phyloP scores from a whole-genome alignment of 2,113 vertebrate genomes.

The Brachyistius frenatus region DNA sequence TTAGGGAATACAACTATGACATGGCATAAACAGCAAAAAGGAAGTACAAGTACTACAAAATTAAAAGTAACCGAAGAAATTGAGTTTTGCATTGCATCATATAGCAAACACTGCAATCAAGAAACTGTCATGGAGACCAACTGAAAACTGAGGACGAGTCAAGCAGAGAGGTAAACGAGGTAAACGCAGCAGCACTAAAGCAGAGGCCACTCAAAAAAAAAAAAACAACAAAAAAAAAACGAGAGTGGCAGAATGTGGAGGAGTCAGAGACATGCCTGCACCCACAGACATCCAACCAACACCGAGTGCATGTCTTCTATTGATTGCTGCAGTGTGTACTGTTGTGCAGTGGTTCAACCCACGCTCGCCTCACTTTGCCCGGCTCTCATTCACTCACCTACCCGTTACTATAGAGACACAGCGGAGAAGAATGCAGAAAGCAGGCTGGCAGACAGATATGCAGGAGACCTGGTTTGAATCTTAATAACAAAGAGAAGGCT shows the following conservation, averaged over 20 bases:
- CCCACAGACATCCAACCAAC: slow-evolving; percentile 1
- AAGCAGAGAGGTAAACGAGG: neutral
- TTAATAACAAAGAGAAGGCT: slow-evolving; percentile 63
- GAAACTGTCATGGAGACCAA: neutral
- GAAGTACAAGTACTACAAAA: no score
- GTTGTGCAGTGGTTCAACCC: slow-evolving; percentile 64
- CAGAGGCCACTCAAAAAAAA: neutral
- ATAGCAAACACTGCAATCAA: neutral
- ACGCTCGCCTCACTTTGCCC: slow-evolving; percentile 66
- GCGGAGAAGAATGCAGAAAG: slow-evolving; percentile 71
- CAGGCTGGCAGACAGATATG: slow-evolving; percentile 66
- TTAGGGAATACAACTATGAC: no score
- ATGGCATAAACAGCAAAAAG: no score
- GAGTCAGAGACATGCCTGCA: slow-evolving; percentile 32
- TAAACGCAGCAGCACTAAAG: neutral
- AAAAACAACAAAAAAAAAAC: neutral
- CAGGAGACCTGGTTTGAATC: slow-evolving; percentile 69
- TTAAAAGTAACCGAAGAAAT: no score
- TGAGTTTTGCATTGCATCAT: neutral
- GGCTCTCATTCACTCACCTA: slow-evolving; percentile 77
- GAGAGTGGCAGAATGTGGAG: neutral
- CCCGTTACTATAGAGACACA: slow-evolving; percentile 80
- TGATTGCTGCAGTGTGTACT: slow-evolving; percentile 26
- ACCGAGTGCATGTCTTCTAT: slow-evolving; percentile 9
- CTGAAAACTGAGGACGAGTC: neutral